Evolutionary conservation across 92 coral and sea anemone genomes (phyloP).

Genomic region (Hydrozoanthus gracilis): DNA sequence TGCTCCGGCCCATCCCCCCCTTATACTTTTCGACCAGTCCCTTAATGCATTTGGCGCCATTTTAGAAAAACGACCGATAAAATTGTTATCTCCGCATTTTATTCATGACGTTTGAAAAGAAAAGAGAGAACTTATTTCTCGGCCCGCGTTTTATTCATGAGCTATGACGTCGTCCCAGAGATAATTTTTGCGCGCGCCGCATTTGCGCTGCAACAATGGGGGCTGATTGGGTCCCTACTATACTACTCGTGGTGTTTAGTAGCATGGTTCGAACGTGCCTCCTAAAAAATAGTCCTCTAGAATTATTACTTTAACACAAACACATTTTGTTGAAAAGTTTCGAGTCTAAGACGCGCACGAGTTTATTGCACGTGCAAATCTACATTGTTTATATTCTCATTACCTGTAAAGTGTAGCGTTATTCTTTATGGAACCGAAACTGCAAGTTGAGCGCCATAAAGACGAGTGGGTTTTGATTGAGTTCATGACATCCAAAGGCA

Average conservation of each 20-base stretch:
- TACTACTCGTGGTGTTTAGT: background rate
- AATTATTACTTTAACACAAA: background rate
- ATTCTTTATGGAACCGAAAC: background rate
- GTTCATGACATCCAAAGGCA: slow-evolving; percentile 25
- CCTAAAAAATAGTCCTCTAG: background rate
- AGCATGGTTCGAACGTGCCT: background rate
- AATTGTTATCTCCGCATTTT: too few species aligned
- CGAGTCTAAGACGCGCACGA: background rate
- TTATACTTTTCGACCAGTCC: too few species aligned
- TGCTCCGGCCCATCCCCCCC: too few species aligned
- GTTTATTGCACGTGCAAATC: background rate
- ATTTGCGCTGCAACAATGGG: too few species aligned
- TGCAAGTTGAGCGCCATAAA: slow-evolving; percentile 30
- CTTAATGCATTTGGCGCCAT: too few species aligned
- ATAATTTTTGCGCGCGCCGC: too few species aligned
- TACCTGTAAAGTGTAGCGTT: slow-evolving; percentile 29
- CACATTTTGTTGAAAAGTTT: background rate
- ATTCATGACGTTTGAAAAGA: too few species aligned
- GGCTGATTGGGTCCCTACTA: background rate
- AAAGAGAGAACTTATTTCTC: too few species aligned
- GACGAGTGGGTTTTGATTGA: slow-evolving; percentile 16
- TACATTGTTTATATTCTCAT: background rate
- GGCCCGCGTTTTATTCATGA: too few species aligned
- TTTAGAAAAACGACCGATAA: too few species aligned
- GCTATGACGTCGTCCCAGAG: too few species aligned